Conservation (phyloP, 2,797 vertebrate species). For the Fratercula arctica region DNA sequence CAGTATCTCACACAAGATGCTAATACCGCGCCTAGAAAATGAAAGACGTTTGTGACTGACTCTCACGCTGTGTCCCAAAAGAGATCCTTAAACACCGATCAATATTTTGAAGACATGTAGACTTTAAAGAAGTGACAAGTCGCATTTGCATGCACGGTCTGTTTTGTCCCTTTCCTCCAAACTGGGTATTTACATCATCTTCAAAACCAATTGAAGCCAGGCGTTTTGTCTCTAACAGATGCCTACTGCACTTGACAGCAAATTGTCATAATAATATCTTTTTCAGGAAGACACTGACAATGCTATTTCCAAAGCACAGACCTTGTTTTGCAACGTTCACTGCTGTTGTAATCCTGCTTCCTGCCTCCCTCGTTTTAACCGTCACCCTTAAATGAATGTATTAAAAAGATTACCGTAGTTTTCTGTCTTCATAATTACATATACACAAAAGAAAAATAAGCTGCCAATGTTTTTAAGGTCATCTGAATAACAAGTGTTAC, state of each 20-base stretch:
- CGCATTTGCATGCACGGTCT: neutral
- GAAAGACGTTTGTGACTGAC: neutral
- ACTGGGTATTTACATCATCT: neutral
- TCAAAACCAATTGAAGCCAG: neutral
- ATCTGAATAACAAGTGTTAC: neutral
- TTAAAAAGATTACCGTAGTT: neutral
- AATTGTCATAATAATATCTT: constrained; percentile 15
- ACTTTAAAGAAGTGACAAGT: neutral
- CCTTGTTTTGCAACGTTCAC: neutral
- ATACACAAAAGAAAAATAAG: neutral
- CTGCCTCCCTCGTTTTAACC: neutral
- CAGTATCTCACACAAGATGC: neutral
- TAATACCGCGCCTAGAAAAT: neutral
- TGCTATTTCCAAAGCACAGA: neutral
- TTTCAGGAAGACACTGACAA: neutral
- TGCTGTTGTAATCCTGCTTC: neutral
- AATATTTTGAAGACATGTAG: neutral
- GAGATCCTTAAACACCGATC: neutral
- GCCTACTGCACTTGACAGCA: neutral
- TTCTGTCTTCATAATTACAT: neutral
- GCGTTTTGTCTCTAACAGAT: neutral
- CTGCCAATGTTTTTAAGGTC: neutral
- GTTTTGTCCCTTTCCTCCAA: neutral
- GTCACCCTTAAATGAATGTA: neutral
- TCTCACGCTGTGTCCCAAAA: neutral